A percentile compares a stretch with the other conserved stretches of the same genome.
Evolutionary conservation across 2,113 vertebrate species (phyloP).

Genomic region (Oryzias woworae): DNA sequence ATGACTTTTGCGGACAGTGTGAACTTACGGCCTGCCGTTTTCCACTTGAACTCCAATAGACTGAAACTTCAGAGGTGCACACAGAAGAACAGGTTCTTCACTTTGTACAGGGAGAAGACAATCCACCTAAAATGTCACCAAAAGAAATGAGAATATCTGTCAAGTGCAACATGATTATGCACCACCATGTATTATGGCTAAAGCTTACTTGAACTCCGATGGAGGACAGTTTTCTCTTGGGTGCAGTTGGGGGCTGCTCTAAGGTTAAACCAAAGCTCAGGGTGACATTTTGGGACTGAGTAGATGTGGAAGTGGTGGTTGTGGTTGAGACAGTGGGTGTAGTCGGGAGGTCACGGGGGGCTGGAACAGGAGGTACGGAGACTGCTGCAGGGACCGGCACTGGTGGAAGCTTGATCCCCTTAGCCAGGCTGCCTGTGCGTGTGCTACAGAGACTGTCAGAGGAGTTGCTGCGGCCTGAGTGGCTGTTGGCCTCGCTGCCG

Average conservation of each 20-base stretch:
- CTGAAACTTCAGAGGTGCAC: conserved; percentile 87
- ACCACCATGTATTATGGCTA: background rate
- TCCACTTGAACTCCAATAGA: conserved; percentile 99
- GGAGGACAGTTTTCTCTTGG: conserved; percentile 95
- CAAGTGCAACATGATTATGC: background rate
- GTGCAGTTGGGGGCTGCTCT: conserved; percentile 80
- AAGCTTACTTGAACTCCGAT: conserved; percentile 94
- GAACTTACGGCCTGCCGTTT: conserved; percentile 98
- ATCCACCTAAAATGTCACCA: conserved; percentile 87
- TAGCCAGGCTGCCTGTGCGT: conserved; percentile 86
- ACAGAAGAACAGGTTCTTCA: conserved; percentile 85
- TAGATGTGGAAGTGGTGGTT: conserved; percentile 48
- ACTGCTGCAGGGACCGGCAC: conserved; percentile 78
- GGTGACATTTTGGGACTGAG: conserved; percentile 71
- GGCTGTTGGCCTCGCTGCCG: conserved; percentile 93
- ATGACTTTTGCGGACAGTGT: background rate
- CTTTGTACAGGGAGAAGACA: conserved; percentile 89
- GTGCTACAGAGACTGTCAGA: conserved; percentile 97
- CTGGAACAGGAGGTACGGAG: conserved; percentile 75
- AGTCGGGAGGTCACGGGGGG: conserved; percentile 71
- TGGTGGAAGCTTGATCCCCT: conserved; percentile 81
- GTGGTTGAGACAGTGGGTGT: conserved; percentile 49
- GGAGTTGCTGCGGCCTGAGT: conserved; percentile 94
- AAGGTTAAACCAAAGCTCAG: conserved; percentile 80
- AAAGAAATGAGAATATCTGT: background rate